These are phyloP conservation scores for Enteromius thamalakanensis DNA, from an alignment of 2,797 vertebrate genomes.

Conservation along the genomic window DNA sequence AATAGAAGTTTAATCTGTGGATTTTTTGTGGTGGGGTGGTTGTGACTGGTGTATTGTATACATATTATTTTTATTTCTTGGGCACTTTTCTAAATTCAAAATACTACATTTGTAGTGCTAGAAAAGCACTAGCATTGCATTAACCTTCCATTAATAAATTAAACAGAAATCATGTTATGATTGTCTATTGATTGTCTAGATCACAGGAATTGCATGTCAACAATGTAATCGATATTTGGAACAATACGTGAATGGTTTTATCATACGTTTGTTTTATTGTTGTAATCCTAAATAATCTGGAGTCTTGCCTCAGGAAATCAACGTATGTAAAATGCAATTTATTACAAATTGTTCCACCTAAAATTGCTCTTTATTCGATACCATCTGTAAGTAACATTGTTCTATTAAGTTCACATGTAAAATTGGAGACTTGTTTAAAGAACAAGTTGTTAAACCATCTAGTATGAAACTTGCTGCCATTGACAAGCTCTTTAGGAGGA, in stretches of 20 bases:
- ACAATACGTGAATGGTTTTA: not conserved
- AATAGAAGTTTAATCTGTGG: slow-evolving; percentile 8
- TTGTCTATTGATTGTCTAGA: not conserved
- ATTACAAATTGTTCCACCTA: not conserved
- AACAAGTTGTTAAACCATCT: not conserved
- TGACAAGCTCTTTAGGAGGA: slow-evolving; percentile 36
- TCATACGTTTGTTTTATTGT: not conserved
- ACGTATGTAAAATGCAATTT: not conserved
- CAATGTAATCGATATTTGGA: not conserved
- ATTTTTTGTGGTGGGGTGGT: fast-evolving
- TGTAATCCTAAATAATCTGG: not conserved
- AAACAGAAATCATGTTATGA: not conserved
- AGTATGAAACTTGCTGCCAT: slow-evolving; percentile 12
- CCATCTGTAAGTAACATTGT: not conserved
- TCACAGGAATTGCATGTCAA: not conserved
- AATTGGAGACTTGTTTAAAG: not conserved
- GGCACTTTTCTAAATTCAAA: not conserved
- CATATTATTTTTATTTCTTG: slow-evolving; percentile 5
- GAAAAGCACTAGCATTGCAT: too few relatives aligned
- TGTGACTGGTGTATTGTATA: not conserved
- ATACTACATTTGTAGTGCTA: not conserved
- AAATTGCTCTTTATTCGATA: not conserved
- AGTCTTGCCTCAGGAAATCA: not conserved
- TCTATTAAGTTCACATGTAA: not conserved
- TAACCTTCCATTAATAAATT: not conserved